Evolutionary conservation across 2,888 invertebrate genomes (phyloP), one percentile per base, ranked within the genome.

Genomic region (Drosophila formosana): DNA sequence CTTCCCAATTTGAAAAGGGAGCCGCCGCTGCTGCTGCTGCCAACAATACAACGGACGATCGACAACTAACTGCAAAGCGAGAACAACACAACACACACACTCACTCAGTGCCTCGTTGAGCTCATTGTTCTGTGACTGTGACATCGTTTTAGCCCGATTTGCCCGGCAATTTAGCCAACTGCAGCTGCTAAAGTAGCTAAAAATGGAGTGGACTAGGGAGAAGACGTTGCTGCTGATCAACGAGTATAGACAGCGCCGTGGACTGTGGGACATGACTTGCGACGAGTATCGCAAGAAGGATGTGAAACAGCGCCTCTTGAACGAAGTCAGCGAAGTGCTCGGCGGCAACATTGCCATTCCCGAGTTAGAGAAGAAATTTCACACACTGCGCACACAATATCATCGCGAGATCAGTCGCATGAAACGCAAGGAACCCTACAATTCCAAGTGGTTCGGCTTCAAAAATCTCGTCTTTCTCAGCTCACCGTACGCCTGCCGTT

Each of bases 401-500:
- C 94, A 94, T 78, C 93, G 95, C 5, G 94, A 94, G 77, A 93
- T 94, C 4, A 93, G 93, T 45, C 92, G 93, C 41, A 94, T 94
- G 92, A 92, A 93, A 11, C 92, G 94, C 28, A 93, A 93, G 0
- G 94, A 94, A 58, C 94, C 93, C 3, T 94, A 94, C 7, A 93
- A 93, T 66, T 94, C 94, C 13, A 93, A 93, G 88, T 92, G 92
- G 92, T 94, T 94, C 79, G 94, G 94, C 4, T 94, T 93, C 64
- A 94, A 94, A 73, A 94, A 93, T 89, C 91, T 94, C 46, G 94
- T 94, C 79, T 94, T 94, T 89, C 91, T 94, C 84, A 94, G 94
- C 84, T 94, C 94, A 45, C 94, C 94, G 0, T 94, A 90, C 75
- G 92, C 92, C 1, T 92, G 92, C 63, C 89, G 92, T 1, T 90